Conservation (phyloP, 1,140 invertebrate genomes). For the Schlechtendalia chinensis region DNA sequence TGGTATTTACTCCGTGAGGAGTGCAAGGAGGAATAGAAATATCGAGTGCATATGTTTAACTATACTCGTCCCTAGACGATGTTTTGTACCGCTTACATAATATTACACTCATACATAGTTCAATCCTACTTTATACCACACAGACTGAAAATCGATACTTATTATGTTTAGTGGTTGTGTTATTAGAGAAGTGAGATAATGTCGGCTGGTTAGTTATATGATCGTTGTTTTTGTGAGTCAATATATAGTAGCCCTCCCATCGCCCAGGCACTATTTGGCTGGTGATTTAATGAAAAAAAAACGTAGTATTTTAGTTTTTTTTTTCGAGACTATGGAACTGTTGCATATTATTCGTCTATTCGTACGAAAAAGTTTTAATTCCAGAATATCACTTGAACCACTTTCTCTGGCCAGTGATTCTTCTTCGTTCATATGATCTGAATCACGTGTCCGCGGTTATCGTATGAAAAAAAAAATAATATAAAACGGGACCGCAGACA, state of each 20-base stretch:
- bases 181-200: not conserved
- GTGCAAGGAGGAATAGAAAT: too few relatives aligned
- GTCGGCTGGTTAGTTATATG: not conserved
- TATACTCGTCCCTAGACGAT: not conserved
- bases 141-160: conserved; percentile 8
- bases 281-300: not conserved
- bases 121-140: not conserved
- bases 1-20: too few relatives aligned
- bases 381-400: too few relatives aligned
- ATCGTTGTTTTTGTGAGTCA: not conserved
- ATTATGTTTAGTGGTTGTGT: not conserved
- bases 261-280: not conserved
- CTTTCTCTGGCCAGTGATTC: too few relatives aligned
- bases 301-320: not conserved
- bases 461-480: too few relatives aligned
- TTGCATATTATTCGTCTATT: not conserved
- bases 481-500: too few relatives aligned
- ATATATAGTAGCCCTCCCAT: not conserved
- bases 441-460: too few relatives aligned
- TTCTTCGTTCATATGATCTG: too few relatives aligned
- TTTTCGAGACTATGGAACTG: not conserved
- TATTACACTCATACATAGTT: not conserved
- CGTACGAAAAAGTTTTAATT: too few relatives aligned
- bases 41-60: not conserved
- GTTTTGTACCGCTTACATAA: not conserved